Evolutionary conservation across 2,888 invertebrate species (phyloP).

Genomic region (Drosophila ustulata): DNA sequence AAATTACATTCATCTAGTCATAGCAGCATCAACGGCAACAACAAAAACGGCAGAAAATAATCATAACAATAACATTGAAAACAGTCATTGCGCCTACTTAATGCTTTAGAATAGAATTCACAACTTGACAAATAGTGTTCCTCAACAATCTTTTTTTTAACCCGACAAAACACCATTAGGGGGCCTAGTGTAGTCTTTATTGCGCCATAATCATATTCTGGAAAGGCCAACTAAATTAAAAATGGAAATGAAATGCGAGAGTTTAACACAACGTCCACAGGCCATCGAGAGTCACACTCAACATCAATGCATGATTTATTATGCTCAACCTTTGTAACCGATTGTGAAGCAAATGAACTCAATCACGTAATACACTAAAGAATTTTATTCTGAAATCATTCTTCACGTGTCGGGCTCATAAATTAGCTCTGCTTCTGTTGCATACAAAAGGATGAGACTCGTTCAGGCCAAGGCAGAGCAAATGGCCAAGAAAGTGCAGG

Average conservation of each 20-base stretch:
- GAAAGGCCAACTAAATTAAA: constrained; percentile 43
- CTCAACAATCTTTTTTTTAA: background rate
- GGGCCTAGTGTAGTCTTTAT: background rate
- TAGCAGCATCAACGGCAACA: constrained; percentile 11
- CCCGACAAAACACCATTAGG: constrained; percentile 19
- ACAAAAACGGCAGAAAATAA: constrained; percentile 13
- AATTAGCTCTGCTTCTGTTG: constrained; percentile 22
- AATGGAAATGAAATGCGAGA: constrained; percentile 39
- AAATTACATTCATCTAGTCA: constrained; percentile 57
- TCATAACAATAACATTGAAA: constrained; percentile 33
- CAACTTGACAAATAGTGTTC: constrained; percentile 5
- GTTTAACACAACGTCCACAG: constrained; percentile 16
- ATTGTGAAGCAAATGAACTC: constrained; percentile 32
- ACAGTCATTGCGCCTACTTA: constrained; percentile 45
- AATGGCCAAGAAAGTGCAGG: background rate
- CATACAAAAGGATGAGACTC: constrained; percentile 29
- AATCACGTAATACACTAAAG: constrained; percentile 54
- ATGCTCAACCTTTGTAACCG: constrained; percentile 30
- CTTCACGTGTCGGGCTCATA: constrained; percentile 50
- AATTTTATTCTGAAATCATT: constrained; percentile 39
- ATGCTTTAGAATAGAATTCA: constrained; percentile 29
- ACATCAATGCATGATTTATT: constrained; percentile 45
- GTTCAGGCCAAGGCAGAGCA: background rate
- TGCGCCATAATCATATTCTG: constrained; percentile 6
- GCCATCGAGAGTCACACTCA: constrained; percentile 10